A percentile compares a stretch with the other conserved stretches of the same genome.
These are phyloP conservation scores for Manduca sexta DNA, from an alignment of 1,140 invertebrate genomes.

Conservation along the genomic window DNA sequence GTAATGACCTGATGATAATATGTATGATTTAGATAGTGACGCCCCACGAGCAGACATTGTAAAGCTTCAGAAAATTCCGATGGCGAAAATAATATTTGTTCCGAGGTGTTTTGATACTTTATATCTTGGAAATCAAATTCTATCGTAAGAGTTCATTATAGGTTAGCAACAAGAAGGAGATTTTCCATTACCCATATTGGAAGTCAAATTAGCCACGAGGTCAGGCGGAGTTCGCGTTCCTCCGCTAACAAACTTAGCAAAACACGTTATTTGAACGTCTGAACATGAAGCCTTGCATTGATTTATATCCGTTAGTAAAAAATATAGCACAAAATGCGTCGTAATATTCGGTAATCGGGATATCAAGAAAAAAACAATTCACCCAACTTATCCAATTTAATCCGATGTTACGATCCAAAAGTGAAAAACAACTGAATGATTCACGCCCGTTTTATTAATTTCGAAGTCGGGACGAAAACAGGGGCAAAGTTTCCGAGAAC, in stretches of 20 bases:
- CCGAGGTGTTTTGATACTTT: too few species aligned
- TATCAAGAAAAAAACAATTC: not conserved
- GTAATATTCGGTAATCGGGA: too few species aligned
- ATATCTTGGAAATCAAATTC: too few species aligned
- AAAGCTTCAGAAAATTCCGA: conserved; percentile 1
- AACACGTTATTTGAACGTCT: conserved; percentile 25
- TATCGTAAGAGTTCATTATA: conserved; percentile 18
- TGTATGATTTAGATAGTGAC: conserved; percentile 46
- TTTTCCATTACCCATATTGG: conserved; percentile 30
- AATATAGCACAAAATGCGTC: too few species aligned
- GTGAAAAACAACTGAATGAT: conserved; percentile 10
- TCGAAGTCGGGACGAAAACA: conserved; percentile 15
- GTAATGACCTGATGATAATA: conserved; percentile 50
- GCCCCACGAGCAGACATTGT: conserved; percentile 15
- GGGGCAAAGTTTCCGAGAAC: conserved; percentile 30
- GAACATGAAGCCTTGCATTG: conserved; percentile 17
- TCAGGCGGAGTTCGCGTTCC: conserved; percentile 24
- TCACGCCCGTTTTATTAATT: conserved; percentile 12
- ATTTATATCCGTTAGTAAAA: not conserved
- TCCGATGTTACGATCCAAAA: conserved; percentile 11
- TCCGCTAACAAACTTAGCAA: conserved; percentile 31
- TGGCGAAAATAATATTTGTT: not conserved
- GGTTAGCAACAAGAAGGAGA: conserved; percentile 18
- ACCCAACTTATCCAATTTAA: conserved; percentile 6
- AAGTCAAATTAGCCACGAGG: conserved; percentile 37